Evolutionary conservation across 64 coral and sea anemone species (phyloP).

Genomic region (Stichodactyla helianthus): DNA sequence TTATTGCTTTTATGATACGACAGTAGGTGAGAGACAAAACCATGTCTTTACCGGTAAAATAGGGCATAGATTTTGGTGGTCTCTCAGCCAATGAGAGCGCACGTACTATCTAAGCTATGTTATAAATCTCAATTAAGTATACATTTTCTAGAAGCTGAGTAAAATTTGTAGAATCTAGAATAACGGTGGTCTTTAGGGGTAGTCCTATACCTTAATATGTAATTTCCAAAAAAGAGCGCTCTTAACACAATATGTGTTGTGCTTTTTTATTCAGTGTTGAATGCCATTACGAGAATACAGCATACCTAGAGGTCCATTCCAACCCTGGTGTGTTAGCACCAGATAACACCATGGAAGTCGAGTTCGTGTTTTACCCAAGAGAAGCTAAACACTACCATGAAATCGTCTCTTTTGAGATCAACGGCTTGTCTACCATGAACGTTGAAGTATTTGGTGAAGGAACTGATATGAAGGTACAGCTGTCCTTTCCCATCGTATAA

Average conservation of each 20-base stretch:
- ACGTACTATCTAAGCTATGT: too few relatives aligned
- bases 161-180: too few relatives aligned
- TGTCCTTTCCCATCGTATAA: too few relatives aligned
- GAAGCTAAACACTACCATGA: conserved; percentile 84
- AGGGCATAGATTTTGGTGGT: too few relatives aligned
- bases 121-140: too few relatives aligned
- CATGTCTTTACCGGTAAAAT: too few relatives aligned
- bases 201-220: background rate
- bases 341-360: conserved; percentile 54
- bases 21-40: too few relatives aligned
- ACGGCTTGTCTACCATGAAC: conserved; percentile 90
- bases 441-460: conserved; percentile 86
- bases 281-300: conserved; percentile 75
- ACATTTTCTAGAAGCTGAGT: too few relatives aligned
- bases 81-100: too few relatives aligned
- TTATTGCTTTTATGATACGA: too few relatives aligned
- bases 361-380: conserved; percentile 89
- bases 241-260: background rate
- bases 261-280: conserved; percentile 59
- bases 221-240: background rate
- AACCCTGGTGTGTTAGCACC: conserved; percentile 72
- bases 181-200: too few relatives aligned
- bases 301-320: conserved; percentile 66
- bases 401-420: conserved; percentile 92
- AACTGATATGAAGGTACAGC: conserved; percentile 91